phyloP scores from a whole-genome alignment of 1,140 invertebrate genomes.

The Eciton burchellii region DNA sequence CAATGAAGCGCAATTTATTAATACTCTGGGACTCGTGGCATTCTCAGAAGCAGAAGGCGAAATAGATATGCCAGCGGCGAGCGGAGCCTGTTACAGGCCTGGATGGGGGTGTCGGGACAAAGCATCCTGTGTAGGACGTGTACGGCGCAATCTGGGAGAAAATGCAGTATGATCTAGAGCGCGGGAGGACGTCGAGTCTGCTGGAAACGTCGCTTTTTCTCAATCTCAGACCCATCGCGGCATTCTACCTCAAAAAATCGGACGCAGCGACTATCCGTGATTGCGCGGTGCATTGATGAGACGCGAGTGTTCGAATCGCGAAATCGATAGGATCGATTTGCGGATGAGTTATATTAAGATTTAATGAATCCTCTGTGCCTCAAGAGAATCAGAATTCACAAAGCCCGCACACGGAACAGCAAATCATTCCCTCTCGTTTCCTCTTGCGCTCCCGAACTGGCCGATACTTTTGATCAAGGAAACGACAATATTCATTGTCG shows the following conservation, averaged over 20 bases:
- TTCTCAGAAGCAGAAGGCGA: conserved; percentile 52
- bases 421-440: too few relatives aligned
- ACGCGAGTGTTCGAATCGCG: too few relatives aligned
- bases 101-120: conserved; percentile 45
- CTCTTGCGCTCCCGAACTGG: not conserved
- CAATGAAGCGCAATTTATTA: conserved; percentile 56
- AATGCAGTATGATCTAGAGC: conserved; percentile 30
- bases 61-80: conserved; percentile 57
- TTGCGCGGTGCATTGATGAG: too few relatives aligned
- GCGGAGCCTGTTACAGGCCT: conserved; percentile 30
- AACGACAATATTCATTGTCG: not conserved
- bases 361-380: not conserved
- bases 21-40: conserved; percentile 59
- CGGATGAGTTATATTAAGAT: conserved; percentile 31
- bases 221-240: too few relatives aligned
- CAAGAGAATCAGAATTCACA: not conserved
- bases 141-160: conserved; percentile 41
- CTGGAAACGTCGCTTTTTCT: conserved; percentile 16
- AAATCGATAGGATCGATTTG: not conserved
- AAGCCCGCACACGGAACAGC: too few relatives aligned
- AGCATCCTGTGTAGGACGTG: conserved; percentile 25
- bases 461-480: not conserved
- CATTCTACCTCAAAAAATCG: too few relatives aligned
- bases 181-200: conserved; percentile 27
- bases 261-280: too few relatives aligned